Evolutionary conservation across 2,888 invertebrate genomes (phyloP).

Genomic region (Mylabris sibirica): DNA sequence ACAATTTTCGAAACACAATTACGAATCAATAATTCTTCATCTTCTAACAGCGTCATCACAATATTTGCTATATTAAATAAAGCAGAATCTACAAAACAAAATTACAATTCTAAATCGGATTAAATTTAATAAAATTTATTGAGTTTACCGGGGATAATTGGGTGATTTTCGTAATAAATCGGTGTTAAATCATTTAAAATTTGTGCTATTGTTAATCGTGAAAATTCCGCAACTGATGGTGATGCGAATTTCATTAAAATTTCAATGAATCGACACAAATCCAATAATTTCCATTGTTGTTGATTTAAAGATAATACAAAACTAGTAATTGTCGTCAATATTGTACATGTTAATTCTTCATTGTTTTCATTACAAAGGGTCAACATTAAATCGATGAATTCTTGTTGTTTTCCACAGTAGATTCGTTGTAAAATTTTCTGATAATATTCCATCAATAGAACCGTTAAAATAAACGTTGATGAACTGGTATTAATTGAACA

Average conservation of each 20-base stretch:
- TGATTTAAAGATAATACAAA: slow-evolving; percentile 46
- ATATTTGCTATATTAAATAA: slow-evolving; percentile 58
- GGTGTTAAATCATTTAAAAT: slow-evolving; percentile 38
- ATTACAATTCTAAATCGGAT: not conserved
- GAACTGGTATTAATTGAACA: not conserved
- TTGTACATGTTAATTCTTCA: slow-evolving; percentile 52
- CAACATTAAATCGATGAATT: slow-evolving; percentile 50
- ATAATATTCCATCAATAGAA: slow-evolving; percentile 51
- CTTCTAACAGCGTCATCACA: slow-evolving; percentile 64
- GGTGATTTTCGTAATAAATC: slow-evolving; percentile 14
- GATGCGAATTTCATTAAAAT: slow-evolving; percentile 47
- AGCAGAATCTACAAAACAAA: slow-evolving; percentile 21
- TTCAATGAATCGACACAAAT: slow-evolving; percentile 38
- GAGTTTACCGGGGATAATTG: not conserved
- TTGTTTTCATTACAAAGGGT: slow-evolving; percentile 48
- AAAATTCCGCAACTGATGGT: slow-evolving; percentile 48
- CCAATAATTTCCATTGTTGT: slow-evolving; percentile 40
- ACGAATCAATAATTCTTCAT: slow-evolving; percentile 62
- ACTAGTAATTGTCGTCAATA: slow-evolving; percentile 50
- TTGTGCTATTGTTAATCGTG: slow-evolving; percentile 47
- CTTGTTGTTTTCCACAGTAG: slow-evolving; percentile 44
- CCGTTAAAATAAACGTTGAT: slow-evolving; percentile 37
- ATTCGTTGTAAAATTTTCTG: slow-evolving; percentile 51
- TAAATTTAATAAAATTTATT: not conserved
- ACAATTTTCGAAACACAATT: slow-evolving; percentile 50